Percentiles rank a stretch among this genome's conserved stretches.
Evolutionary conservation across 1,140 invertebrate genomes (phyloP).

Genomic region (Coelopa frigida): DNA sequence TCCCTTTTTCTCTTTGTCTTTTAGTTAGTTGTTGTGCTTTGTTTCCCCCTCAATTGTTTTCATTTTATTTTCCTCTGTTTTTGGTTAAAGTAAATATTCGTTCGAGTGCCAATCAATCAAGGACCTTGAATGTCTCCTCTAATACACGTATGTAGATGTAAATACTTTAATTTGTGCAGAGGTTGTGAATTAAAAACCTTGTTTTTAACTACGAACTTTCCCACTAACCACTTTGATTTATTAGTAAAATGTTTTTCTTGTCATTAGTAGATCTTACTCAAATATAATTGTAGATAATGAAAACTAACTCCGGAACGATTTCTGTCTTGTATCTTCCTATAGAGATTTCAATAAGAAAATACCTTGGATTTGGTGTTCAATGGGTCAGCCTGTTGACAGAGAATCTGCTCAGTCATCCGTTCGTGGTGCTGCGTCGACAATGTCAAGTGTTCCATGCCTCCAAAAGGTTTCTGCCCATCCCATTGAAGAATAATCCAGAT

Average conservation of each 20-base stretch:
- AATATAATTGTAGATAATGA: too few species aligned
- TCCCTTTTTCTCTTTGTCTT: neutral
- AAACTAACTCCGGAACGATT: neutral
- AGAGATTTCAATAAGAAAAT: conserved; percentile 52
- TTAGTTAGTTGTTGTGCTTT: neutral
- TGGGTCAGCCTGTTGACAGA: conserved; percentile 74
- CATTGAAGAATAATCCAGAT: neutral
- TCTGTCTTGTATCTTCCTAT: neutral
- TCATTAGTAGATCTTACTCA: too few species aligned
- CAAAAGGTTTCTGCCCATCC: conserved; percentile 32
- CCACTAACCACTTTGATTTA: too few species aligned
- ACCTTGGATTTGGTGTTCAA: conserved; percentile 64
- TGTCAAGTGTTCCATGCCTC: conserved; percentile 82
- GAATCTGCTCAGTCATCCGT: conserved; percentile 88
- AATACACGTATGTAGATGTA: too few species aligned
- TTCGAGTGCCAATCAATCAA: too few species aligned
- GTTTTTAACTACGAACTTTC: too few species aligned
- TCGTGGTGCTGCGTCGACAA: conserved; percentile 82
- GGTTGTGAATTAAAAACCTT: too few species aligned
- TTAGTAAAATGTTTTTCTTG: too few species aligned
- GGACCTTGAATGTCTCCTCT: too few species aligned
- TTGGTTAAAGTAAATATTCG: too few species aligned
- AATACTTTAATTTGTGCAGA: too few species aligned
- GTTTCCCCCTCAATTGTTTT: neutral
- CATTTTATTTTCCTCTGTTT: too few species aligned